Conservation (phyloP, 2,888 invertebrate genomes). For the Synergus itoensis region DNA sequence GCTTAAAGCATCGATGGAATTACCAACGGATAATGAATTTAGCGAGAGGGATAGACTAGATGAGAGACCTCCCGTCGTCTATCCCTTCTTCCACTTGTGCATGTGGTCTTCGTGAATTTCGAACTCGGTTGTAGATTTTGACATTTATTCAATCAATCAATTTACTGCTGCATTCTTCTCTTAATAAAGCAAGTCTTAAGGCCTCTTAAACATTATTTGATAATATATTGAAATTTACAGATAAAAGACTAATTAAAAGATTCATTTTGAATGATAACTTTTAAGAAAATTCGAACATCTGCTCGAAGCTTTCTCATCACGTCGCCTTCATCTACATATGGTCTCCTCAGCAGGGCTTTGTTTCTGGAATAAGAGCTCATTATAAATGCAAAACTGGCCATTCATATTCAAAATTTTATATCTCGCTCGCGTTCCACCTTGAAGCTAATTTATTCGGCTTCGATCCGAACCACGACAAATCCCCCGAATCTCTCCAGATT, state of each 20-base stretch:
- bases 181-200: neutral
- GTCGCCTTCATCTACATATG: constrained; percentile 81
- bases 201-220: neutral
- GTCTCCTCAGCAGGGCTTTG: constrained; percentile 81
- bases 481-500: constrained; percentile 64
- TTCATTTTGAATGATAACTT: neutral
- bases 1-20: constrained; percentile 75
- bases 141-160: constrained; percentile 69
- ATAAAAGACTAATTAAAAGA: neutral
- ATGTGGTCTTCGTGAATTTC: constrained; percentile 51
- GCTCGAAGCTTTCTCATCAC: constrained; percentile 44
- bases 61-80: constrained; percentile 61
- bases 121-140: constrained; percentile 50
- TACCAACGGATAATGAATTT: constrained; percentile 75
- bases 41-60: constrained; percentile 71
- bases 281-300: constrained; percentile 44
- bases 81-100: constrained; percentile 47
- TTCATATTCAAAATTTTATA: constrained; percentile 95
- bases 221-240: neutral
- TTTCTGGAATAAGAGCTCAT: constrained; percentile 85
- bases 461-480: constrained; percentile 77
- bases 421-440: constrained; percentile 80
- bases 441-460: constrained; percentile 87
- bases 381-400: constrained; percentile 92
- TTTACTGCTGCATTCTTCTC: constrained; percentile 56